These are phyloP conservation scores for Egretta garzetta DNA, from an alignment of 2,113 vertebrate species.

Conservation along the genomic window DNA sequence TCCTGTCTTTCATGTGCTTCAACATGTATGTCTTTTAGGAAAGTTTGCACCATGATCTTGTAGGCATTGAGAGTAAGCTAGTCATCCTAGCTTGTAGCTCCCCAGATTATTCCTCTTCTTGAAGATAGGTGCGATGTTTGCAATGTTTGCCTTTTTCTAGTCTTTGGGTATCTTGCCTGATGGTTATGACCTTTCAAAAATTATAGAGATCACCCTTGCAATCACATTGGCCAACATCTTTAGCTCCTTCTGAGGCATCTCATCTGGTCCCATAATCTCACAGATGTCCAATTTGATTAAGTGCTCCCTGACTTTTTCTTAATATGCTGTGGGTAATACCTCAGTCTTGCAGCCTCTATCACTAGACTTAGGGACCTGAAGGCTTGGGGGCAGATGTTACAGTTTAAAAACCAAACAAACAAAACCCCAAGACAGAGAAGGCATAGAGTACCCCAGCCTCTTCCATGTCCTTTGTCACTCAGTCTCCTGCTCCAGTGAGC, in stretches of 20 bases:
- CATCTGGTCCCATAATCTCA: not conserved
- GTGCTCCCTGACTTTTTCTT: not conserved
- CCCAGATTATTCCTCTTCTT: not conserved
- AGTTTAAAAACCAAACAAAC: not conserved
- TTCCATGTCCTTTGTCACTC: not conserved
- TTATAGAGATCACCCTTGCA: not conserved
- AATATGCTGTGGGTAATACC: not conserved
- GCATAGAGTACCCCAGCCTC: not conserved
- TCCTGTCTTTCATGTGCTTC: not conserved
- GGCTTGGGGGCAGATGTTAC: not conserved
- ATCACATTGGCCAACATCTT: not conserved
- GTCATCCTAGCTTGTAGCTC: not conserved
- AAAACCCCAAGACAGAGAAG: not conserved
- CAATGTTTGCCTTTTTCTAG: not conserved
- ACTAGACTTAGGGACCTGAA: not conserved
- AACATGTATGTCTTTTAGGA: not conserved
- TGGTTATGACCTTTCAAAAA: not conserved
- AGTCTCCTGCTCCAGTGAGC: not conserved
- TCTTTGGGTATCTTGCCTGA: not conserved
- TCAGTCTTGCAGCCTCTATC: not conserved
- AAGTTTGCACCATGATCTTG: not conserved
- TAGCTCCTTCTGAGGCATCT: not conserved
- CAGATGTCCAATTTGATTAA: not conserved
- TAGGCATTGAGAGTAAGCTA: not conserved
- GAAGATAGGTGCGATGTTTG: not conserved